Percentiles rank a stretch among this genome's conserved stretches.
Conservation (phyloP, 2,113 vertebrate species). For the Rhynchomys soricoides region DNA sequence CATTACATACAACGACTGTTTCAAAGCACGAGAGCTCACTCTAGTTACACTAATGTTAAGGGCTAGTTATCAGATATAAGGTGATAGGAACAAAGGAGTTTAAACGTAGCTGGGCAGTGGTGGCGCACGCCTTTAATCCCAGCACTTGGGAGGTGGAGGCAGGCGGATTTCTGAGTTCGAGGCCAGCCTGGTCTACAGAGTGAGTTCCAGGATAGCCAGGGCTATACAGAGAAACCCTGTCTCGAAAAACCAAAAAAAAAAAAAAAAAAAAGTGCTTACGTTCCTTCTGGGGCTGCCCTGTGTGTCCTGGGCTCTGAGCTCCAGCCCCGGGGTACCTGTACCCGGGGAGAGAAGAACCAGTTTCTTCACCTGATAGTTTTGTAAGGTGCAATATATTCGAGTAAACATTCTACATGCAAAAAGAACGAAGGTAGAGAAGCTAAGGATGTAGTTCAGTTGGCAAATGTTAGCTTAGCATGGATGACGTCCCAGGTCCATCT, state of each 20-base stretch:
- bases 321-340: neutral
- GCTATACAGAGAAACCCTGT: too few species aligned
- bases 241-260: too few species aligned
- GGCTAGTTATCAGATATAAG: neutral
- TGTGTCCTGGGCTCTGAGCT: too few species aligned
- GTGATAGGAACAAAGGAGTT: neutral
- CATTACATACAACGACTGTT: neutral
- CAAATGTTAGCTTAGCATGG: neutral
- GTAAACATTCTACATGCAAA: neutral
- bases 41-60: neutral
- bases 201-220: too few species aligned
- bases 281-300: neutral
- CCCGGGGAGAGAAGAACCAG: neutral
- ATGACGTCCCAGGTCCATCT: neutral
- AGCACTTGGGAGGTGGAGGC: too few species aligned
- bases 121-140: too few species aligned
- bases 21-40: neutral
- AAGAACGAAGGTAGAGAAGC: neutral
- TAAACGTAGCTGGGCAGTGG: too few species aligned
- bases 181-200: too few species aligned
- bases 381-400: neutral
- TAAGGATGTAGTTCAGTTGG: neutral
- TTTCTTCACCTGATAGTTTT: neutral
- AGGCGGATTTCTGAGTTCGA: too few species aligned
- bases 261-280: too few species aligned